Conservation (phyloP, 2,113 vertebrate genomes). For the Daubentonia madagascariensis region DNA sequence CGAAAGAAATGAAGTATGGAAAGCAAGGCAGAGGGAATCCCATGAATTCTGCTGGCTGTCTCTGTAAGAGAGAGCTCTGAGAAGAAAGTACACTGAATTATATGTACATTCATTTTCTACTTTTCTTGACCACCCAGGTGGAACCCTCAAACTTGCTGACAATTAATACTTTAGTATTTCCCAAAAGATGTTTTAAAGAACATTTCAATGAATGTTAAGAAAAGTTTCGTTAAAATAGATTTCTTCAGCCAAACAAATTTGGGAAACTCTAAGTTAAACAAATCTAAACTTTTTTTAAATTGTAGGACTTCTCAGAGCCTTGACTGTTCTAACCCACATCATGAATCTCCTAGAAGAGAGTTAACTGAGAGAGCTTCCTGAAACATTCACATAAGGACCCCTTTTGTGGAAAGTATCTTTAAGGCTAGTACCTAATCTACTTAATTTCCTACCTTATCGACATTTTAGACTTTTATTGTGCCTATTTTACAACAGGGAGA, state of each 20-base stretch:
- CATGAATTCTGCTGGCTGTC: neutral
- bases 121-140: neutral
- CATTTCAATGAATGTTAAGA: neutral
- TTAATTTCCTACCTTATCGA: neutral
- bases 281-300: neutral
- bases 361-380: neutral
- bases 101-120: neutral
- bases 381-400: neutral
- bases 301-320: neutral
- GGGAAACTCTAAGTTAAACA: constrained; percentile 28
- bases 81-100: neutral
- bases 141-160: neutral
- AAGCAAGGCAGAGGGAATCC: neutral
- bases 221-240: neutral
- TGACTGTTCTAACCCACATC: neutral
- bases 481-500: neutral
- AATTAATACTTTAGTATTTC: neutral
- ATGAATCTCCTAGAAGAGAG: neutral
- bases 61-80: neutral
- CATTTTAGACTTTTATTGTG: neutral
- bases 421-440: neutral
- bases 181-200: neutral
- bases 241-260: neutral
- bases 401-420: neutral
- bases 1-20: neutral